Evolutionary conservation across 2,113 vertebrate genomes (phyloP).

Genomic region (Oophaga pumilio): DNA sequence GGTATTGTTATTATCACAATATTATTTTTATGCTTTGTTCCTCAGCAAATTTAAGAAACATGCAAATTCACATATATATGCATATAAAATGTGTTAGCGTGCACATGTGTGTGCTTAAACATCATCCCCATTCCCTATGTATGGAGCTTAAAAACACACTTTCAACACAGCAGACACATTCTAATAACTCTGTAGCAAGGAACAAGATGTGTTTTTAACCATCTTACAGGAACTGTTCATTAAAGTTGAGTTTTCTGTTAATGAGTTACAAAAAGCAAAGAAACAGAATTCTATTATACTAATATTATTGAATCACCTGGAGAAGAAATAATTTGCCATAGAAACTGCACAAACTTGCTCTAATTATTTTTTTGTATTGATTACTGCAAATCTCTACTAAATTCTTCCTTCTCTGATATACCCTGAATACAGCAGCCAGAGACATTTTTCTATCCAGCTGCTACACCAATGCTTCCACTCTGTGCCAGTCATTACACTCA

Average conservation of each 20-base stretch:
- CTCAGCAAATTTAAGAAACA: not conserved
- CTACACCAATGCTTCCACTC: too few relatives aligned
- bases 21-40: not conserved
- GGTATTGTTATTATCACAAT: not conserved
- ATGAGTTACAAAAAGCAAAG: not conserved
- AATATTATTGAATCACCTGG: not conserved
- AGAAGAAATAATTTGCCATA: too few relatives aligned
- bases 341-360: too few relatives aligned
- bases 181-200: too few relatives aligned
- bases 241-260: not conserved
- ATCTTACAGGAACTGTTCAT: not conserved
- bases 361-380: too few relatives aligned
- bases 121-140: not conserved
- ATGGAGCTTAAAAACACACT: not conserved
- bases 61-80: not conserved
- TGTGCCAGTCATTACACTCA: too few relatives aligned
- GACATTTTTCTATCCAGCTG: too few relatives aligned
- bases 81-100: not conserved
- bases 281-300: not conserved
- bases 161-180: not conserved
- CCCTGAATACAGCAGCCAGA: too few relatives aligned
- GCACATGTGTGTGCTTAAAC: not conserved
- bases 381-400: too few relatives aligned
- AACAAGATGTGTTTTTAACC: not conserved
- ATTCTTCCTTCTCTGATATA: too few relatives aligned